phyloP scores from a whole-genome alignment of 2,888 invertebrate species.

The Eumacrocentrus americanus region DNA sequence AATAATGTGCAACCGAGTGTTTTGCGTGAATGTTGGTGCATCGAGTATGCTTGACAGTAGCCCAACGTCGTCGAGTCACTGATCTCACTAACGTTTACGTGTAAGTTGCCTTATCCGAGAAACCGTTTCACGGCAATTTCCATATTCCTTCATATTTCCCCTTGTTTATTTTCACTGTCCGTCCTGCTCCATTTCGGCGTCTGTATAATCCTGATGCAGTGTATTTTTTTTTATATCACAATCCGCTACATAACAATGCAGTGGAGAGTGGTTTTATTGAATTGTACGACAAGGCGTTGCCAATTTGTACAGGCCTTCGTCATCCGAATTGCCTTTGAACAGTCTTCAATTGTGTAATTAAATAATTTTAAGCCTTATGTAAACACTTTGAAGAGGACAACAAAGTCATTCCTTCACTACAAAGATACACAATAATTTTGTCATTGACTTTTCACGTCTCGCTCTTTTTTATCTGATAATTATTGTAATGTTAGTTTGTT shows the following conservation, averaged over 20 bases:
- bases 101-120: slow-evolving; percentile 1
- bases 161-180: slow-evolving; percentile 2
- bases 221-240: slow-evolving; percentile 3
- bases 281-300: no score
- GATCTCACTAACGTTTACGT: slow-evolving; percentile 4
- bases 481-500: not conserved
- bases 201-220: not conserved
- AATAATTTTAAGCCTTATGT: not conserved
- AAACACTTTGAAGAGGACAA: not conserved
- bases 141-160: not conserved
- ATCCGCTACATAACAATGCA: not conserved
- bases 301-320: no score
- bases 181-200: not conserved
- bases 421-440: not conserved
- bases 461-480: no score
- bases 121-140: not conserved
- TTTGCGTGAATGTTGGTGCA: slow-evolving; percentile 23
- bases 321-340: no score
- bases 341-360: not conserved
- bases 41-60: slow-evolving; percentile 20
- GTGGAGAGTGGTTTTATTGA: not conserved
- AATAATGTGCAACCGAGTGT: slow-evolving; percentile 21
- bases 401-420: not conserved
- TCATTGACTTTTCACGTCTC: not conserved
- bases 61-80: not conserved